These are phyloP conservation scores for Cheilosia scutellata DNA, from an alignment of 2,888 invertebrate genomes.

Conservation along the genomic window DNA sequence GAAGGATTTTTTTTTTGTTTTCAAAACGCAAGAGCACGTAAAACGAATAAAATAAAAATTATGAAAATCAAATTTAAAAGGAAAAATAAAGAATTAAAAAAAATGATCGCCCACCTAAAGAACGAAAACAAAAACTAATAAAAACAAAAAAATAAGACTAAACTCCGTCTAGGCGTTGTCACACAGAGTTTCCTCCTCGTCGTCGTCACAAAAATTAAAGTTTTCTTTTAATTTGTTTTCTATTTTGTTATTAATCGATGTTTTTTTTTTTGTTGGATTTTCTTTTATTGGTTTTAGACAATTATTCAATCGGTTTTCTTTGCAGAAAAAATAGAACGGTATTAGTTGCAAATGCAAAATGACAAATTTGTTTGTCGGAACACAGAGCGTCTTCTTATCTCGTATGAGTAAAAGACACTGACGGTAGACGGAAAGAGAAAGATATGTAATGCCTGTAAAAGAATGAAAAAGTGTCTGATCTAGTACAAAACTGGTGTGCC, in stretches of 20 bases:
- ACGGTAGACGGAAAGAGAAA: constrained; percentile 66
- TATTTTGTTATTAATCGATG: constrained; percentile 2
- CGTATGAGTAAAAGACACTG: constrained; percentile 69
- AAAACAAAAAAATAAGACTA: constrained; percentile 40
- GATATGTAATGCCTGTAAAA: constrained; percentile 28
- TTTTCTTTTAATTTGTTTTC: constrained; percentile 3
- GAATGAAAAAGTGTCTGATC: not conserved
- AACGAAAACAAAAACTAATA: constrained; percentile 30
- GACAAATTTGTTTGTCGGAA: constrained; percentile 57
- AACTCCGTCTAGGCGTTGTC: constrained; percentile 70
- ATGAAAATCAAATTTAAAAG: constrained; percentile 32
- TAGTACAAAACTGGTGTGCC: constrained; percentile 33
- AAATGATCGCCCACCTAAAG: constrained; percentile 42
- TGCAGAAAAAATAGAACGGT: constrained; percentile 38
- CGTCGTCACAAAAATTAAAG: constrained; percentile 39
- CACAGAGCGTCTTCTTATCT: constrained; percentile 68
- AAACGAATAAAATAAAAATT: constrained; percentile 26
- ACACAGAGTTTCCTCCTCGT: constrained; percentile 44
- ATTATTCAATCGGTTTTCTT: constrained; percentile 34
- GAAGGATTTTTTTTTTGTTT: constrained; percentile 8
- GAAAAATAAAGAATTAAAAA: not conserved
- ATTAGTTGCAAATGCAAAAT: constrained; percentile 54
- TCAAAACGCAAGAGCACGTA: constrained; percentile 5
- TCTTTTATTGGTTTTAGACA: constrained; percentile 18
- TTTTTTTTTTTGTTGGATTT: constrained; percentile 14